A percentile compares a stretch with the other conserved stretches of the same genome.
phyloP scores from a whole-genome alignment of 64 coral and sea anemone species.

The Anthopleura sola region DNA sequence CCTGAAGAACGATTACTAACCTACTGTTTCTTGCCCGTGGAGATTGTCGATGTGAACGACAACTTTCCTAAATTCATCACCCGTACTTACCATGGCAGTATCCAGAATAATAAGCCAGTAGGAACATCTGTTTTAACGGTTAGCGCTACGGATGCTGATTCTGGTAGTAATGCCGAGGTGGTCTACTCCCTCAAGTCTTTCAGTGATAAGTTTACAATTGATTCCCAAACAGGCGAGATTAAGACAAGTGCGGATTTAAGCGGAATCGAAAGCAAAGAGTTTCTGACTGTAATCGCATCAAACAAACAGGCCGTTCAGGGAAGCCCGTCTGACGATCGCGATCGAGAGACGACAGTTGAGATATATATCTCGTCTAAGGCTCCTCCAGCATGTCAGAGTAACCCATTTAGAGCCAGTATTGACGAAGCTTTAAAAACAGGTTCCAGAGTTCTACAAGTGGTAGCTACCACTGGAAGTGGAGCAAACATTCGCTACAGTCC shows the following conservation, averaged over 20 bases:
- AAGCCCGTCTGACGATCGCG: not conserved
- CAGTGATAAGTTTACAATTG: slow-evolving; percentile 44
- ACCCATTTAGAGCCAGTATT: not conserved
- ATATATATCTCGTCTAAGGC: slow-evolving; percentile 29
- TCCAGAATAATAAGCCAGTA: not conserved
- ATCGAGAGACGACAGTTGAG: slow-evolving; percentile 33
- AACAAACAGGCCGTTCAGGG: slow-evolving; percentile 20
- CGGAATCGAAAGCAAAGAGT: not conserved
- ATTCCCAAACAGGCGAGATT: not conserved
- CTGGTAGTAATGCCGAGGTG: not conserved
- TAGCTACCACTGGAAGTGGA: not conserved
- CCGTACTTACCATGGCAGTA: slow-evolving; percentile 41
- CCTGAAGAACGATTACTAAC: slow-evolving; percentile 50
- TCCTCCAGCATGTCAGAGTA: slow-evolving; percentile 5
- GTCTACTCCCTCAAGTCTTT: slow-evolving; percentile 17
- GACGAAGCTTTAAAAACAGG: not conserved
- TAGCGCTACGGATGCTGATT: slow-evolving; percentile 27
- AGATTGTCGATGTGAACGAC: slow-evolving; percentile 65
- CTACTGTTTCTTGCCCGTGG: slow-evolving; percentile 41
- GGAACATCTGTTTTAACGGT: slow-evolving; percentile 28
- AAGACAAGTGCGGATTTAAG: slow-evolving; percentile 10
- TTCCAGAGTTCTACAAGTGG: not conserved
- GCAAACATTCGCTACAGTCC: slow-evolving; percentile 36
- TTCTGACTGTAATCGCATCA: slow-evolving; percentile 13
- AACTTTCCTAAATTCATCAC: slow-evolving; percentile 60